These are phyloP conservation scores for Xiphophorus hellerii DNA, from an alignment of 2,113 vertebrate species.

Conservation along the genomic window DNA sequence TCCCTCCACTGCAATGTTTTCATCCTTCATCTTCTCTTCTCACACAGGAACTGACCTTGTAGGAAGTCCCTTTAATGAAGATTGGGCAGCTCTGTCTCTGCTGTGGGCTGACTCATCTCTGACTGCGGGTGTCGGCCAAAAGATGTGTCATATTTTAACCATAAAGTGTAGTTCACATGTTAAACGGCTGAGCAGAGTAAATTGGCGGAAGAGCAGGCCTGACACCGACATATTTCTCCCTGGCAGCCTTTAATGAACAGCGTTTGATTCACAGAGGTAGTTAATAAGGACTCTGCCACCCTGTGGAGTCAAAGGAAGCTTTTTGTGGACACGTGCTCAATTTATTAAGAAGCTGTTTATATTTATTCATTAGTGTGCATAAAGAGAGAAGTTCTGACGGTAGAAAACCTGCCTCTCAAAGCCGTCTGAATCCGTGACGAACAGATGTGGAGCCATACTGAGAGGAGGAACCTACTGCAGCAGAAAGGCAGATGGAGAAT, in stretches of 20 bases:
- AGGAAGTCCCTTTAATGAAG: conserved; percentile 51
- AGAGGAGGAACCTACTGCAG: conserved; percentile 36
- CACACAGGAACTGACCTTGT: conserved; percentile 47
- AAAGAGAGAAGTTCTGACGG: conserved; percentile 11
- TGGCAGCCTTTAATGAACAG: conserved; percentile 47
- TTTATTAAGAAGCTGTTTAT: conserved; percentile 8
- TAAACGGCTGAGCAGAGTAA: conserved; percentile 27
- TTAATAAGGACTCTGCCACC: conserved; percentile 23
- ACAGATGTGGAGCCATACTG: conserved; percentile 59
- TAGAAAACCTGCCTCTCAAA: conserved; percentile 21
- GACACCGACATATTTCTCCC: conserved; percentile 30
- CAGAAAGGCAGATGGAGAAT: conserved; percentile 26
- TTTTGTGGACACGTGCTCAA: not conserved
- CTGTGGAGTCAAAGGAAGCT: not conserved
- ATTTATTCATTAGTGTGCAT: not conserved
- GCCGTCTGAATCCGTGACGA: conserved; percentile 14
- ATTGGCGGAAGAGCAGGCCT: conserved; percentile 36
- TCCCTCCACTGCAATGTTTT: not conserved
- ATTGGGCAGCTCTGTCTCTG: conserved; percentile 34
- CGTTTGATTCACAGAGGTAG: conserved; percentile 39
- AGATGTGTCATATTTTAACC: conserved; percentile 28
- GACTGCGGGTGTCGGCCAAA: conserved; percentile 53
- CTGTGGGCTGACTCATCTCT: conserved; percentile 55
- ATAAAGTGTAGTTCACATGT: conserved; percentile 35
- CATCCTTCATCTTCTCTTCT: conserved; percentile 2